A percentile compares a stretch with the other conserved stretches of the same genome.
Evolutionary conservation across 2,113 vertebrate genomes (phyloP).

Genomic region (Lagopus muta): DNA sequence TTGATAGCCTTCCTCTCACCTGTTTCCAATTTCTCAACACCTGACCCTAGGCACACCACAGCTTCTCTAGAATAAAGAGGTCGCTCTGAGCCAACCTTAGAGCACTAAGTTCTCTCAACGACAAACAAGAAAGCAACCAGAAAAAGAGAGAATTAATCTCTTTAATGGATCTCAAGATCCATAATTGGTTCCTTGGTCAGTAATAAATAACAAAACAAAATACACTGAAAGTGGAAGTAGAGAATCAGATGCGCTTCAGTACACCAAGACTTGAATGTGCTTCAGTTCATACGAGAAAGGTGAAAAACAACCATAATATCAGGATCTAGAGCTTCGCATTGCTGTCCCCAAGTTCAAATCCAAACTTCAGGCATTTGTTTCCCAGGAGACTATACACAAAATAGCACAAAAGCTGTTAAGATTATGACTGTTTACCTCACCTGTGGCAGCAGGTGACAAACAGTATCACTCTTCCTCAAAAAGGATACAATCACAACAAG

Average conservation of each 20-base stretch:
- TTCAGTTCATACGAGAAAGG: background rate
- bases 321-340: background rate
- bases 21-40: background rate
- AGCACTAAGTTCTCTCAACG: background rate
- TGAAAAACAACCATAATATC: background rate
- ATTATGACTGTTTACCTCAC: background rate
- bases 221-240: background rate
- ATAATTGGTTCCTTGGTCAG: background rate
- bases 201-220: background rate
- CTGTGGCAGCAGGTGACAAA: background rate
- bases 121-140: background rate
- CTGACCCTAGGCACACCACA: background rate
- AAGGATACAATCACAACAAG: background rate
- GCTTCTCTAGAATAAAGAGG: background rate
- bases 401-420: background rate
- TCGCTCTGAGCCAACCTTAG: background rate
- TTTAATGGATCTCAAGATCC: background rate
- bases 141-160: background rate
- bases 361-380: background rate
- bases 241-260: background rate
- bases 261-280: background rate
- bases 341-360: background rate
- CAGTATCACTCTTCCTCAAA: background rate
- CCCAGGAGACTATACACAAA: background rate
- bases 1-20: background rate